Conservation (phyloP, 1,140 invertebrate species). For the Anastatus disparis region DNA sequence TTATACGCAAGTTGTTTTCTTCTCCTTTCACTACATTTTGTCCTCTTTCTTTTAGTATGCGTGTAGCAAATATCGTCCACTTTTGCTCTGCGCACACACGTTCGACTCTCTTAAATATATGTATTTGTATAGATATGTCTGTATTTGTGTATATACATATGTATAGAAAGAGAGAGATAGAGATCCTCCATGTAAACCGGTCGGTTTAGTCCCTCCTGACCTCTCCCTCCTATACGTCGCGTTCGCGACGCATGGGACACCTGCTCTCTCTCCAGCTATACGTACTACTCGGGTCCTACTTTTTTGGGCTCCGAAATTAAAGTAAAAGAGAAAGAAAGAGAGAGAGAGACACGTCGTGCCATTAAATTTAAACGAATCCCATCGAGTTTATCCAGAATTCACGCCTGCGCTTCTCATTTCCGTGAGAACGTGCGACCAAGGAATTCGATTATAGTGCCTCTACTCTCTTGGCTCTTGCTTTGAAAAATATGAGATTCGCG, state of each 20-base stretch:
- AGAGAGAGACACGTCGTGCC: constrained; percentile 46
- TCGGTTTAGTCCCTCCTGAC: constrained; percentile 58
- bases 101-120: too few species aligned
- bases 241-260: constrained; percentile 50
- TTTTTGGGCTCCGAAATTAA: constrained; percentile 14
- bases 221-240: constrained; percentile 42
- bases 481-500: constrained; percentile 8
- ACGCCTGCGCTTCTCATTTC: constrained; percentile 52
- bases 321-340: background rate
- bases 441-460: constrained; percentile 34
- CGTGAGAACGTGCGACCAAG: constrained; percentile 38
- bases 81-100: too few species aligned
- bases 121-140: too few species aligned
- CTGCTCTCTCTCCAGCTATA: constrained; percentile 61
- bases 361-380: constrained; percentile 64
- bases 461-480: background rate
- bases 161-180: background rate
- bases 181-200: constrained; percentile 57
- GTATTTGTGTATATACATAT: too few species aligned
- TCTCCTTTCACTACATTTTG: background rate
- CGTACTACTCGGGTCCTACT: constrained; percentile 45
- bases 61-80: too few species aligned
- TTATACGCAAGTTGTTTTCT: background rate
- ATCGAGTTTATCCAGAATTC: constrained; percentile 56
- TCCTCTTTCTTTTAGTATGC: background rate